Evolutionary conservation across 2,113 vertebrate species (phyloP).

Genomic region (Murina feae): DNA sequence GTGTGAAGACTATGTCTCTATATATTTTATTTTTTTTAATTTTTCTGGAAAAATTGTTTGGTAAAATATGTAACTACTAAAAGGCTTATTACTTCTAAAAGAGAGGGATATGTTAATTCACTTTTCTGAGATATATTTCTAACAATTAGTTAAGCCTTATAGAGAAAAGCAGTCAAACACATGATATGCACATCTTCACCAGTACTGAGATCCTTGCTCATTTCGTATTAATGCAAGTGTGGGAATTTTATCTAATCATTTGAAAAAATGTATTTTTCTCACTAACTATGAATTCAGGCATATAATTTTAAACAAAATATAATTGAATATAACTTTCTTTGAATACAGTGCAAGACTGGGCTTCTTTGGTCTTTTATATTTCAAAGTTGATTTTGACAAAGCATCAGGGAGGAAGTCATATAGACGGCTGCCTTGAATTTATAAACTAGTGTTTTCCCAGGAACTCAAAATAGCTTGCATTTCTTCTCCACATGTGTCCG

Average conservation of each 20-base stretch:
- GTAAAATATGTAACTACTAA: neutral
- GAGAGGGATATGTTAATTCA: neutral
- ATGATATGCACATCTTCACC: neutral
- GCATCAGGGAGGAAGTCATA: neutral
- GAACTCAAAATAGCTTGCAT: slow-evolving; percentile 22
- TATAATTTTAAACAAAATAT: slow-evolving; percentile 11
- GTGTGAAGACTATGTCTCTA: neutral
- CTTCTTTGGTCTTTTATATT: slow-evolving; percentile 30
- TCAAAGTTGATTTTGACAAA: slow-evolving; percentile 33
- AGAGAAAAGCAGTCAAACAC: neutral
- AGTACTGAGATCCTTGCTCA: neutral
- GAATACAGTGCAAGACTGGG: neutral
- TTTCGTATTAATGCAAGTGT: neutral
- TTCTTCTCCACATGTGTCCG: neutral
- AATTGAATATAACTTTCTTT: neutral
- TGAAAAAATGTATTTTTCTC: neutral
- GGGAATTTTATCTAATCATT: neutral
- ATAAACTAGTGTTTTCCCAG: slow-evolving; percentile 40
- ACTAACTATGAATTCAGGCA: neutral
- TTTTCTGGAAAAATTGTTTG: neutral
- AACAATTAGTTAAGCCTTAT: neutral
- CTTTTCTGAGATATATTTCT: neutral
- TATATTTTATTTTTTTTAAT: slow-evolving; percentile 35
- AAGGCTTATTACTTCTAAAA: neutral
- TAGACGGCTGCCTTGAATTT: slow-evolving; percentile 25